A percentile compares a stretch with the other conserved stretches of the same genome.
Conservation (phyloP, 2,888 invertebrate genomes). For the Acleris laterana region DNA sequence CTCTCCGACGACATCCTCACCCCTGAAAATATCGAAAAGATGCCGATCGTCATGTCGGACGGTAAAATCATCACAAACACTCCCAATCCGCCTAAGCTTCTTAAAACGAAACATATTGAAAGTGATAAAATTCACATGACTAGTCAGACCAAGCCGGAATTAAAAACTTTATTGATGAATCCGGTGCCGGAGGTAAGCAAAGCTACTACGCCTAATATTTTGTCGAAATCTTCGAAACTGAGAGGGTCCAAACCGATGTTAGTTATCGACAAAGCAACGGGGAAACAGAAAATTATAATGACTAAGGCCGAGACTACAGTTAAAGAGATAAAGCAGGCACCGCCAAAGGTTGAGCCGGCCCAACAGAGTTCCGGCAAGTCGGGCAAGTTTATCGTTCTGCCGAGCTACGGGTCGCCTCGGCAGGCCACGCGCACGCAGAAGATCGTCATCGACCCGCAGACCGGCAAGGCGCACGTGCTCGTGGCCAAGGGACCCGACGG, state of each 20-base stretch:
- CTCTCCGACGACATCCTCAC: constrained; percentile 88
- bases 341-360: constrained; percentile 47
- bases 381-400: constrained; percentile 77
- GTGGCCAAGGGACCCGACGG: constrained; percentile 64
- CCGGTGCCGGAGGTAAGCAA: constrained; percentile 64
- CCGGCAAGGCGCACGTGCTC: constrained; percentile 76
- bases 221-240: constrained; percentile 77
- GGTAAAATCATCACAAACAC: constrained; percentile 68
- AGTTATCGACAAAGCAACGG: constrained; percentile 76
- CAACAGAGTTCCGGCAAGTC: constrained; percentile 58
- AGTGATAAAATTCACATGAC: constrained; percentile 62
- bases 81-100: constrained; percentile 59
- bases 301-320: constrained; percentile 66
- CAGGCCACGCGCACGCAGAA: constrained; percentile 69
- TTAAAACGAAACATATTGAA: constrained; percentile 65
- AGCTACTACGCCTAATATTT: constrained; percentile 75
- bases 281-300: constrained; percentile 79
- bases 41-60: constrained; percentile 86
- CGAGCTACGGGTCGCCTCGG: constrained; percentile 64
- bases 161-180: constrained; percentile 72
- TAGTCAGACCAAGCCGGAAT: constrained; percentile 61
- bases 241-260: constrained; percentile 77
- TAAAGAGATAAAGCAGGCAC: constrained; percentile 64
- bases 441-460: constrained; percentile 78
- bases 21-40: constrained; percentile 87